Evolutionary conservation across 2,888 invertebrate species (phyloP), one percentile per base, ranked within the genome.

Genomic region (Cyrtodaria siliqua): DNA sequence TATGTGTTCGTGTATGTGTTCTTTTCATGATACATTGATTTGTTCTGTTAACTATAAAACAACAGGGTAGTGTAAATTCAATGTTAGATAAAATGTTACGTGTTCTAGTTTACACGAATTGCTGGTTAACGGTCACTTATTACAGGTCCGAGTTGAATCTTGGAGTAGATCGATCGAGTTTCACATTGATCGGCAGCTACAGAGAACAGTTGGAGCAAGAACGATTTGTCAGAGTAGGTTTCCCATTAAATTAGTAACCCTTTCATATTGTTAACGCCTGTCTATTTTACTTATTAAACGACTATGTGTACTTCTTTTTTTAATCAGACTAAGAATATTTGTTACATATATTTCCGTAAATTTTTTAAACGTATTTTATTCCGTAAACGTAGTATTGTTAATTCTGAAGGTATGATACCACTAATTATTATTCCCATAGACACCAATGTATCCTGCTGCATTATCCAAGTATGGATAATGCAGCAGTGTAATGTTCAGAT

Each of bases 121-220:
- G n/a, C n/a, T n/a, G n/a, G n/a, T n/a, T n/a, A n/a, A n/a, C n/a
- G n/a, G n/a, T 33, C 33, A 12, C 33, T 8, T 33, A 12, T 78
- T 84, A 20, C 84, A 92, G 92, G 20, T 92, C 92, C 4, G 92
- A 92, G 66, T 68, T 92, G 29, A 92, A 92, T 66, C 86, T 92
- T 20, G 92, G 92, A 1, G 92, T 92, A 3, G 92, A 92, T 44
- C 78, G 89, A 27, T 92, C 92, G 4, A 91, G 92, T 29, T 92
- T 92, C 67, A 92, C 92, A 3, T 71, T 92, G 26, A 90, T 91
- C 29, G 91, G 91, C 47, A 91, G 90, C 74, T 88, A 86, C 81
- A 82, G 92, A 68, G 91, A 89, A 47, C 79, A 83, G 9, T 82
- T 85, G 0, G 92, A 92, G 12, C 87, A 90, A 50, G 89, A 87